Evolutionary conservation across 2,113 vertebrate genomes (phyloP), one percentile per base, ranked within the genome.

Genomic region (Brevimyrus niger): DNA sequence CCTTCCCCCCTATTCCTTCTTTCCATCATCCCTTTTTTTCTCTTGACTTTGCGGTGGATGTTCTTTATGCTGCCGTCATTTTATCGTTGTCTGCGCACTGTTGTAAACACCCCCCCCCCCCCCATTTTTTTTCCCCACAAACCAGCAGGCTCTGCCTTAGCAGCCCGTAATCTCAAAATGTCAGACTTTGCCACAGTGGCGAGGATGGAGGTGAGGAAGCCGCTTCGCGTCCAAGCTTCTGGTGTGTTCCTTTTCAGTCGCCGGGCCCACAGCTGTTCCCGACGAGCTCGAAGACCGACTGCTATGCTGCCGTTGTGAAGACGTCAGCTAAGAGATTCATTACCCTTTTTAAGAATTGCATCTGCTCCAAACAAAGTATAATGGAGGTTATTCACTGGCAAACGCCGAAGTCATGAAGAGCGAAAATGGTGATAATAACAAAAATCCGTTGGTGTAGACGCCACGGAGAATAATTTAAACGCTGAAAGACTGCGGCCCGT

Each of bases 311-410:
- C 50, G n/a, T 38, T 87, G 85, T 53, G 50, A 53, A 87, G 85
- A 9, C 50, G 17, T 87, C 85, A 42, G 85, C 82, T 47, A 42
- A n/a, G 44, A 50, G 23, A 47, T 87, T 87, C 85, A 87, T 87
- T 87, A 8, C 48, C 48, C 85, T 87, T 87, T 21, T 53, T 87
- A 53, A 87, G 85, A 87, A 87, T 55, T 87, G 85, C 85, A 87
- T 87, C 85, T 87, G 85, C 85, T 38, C 85, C 55, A 87, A 87
- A 87, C 85, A 87, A 87, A 87, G 85, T 87, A 38, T 87, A 87
- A 87, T 87, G 50, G 48, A 53, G 48, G 48, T n/a, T 53, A 87
- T 87, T 87, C 85, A 53, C 31, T 35, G 48, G 17, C 27, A 15
- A 53, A 87, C 50, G 53, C 48, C 53, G 15, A 55, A 38, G 85